These are phyloP conservation scores for Sminthurinus aureus DNA, from an alignment of 2,888 invertebrate genomes.

Conservation along the genomic window DNA sequence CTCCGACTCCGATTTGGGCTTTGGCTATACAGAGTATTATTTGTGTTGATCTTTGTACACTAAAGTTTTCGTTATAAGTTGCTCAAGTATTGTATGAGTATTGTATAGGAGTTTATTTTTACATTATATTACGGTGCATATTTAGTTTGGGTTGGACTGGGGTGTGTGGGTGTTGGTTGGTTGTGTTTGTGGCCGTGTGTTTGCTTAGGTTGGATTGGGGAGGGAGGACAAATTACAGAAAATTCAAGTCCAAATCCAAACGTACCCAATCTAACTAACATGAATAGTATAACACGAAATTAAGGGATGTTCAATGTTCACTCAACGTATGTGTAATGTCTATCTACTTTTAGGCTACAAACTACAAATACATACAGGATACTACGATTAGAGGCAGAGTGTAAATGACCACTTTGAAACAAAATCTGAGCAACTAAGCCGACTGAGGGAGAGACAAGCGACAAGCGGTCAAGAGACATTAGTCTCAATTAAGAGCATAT, in stretches of 20 bases:
- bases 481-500: slow-evolving; percentile 45
- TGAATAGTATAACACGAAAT: slow-evolving; percentile 2
- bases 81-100: too few species aligned
- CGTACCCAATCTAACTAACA: not conserved
- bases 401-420: slow-evolving; percentile 44
- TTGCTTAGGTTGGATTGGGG: not conserved
- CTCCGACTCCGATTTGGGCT: too few species aligned
- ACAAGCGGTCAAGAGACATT: slow-evolving; percentile 44
- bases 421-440: slow-evolving; percentile 44
- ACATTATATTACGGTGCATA: too few species aligned
- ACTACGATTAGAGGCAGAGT: not conserved
- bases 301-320: not conserved
- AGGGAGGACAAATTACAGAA: too few species aligned
- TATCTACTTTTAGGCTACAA: not conserved
- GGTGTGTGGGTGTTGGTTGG: too few species aligned
- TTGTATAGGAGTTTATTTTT: too few species aligned
- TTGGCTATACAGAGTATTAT: too few species aligned
- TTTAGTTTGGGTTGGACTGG: too few species aligned
- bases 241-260: too few species aligned
- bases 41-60: too few species aligned
- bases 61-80: too few species aligned
- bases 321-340: not conserved
- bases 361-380: not conserved
- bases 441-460: slow-evolving; percentile 37
- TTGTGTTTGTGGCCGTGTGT: not conserved